Base-by-base conservation (phyloP, 1,140 invertebrate genomes). In the Drosophila nasuta region DNA sequence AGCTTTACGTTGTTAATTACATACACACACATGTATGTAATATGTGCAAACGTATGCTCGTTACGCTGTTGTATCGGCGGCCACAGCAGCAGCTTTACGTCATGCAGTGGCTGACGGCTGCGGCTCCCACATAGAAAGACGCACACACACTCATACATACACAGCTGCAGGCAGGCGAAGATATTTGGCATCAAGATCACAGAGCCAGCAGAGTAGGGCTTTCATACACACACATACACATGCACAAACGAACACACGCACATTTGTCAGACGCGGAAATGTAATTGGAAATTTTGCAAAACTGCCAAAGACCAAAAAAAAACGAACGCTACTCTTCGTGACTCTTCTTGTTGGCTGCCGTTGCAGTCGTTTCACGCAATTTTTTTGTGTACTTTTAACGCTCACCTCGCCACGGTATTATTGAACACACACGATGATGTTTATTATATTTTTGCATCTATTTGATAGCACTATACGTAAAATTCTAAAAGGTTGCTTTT, bases 101-200 rank as follows among this genome's bases (percentile, higher is more conserved):
- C 83, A 87, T 87, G 82, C 83, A 83, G 48, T 65, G 46, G 66
- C 73, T 68, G 54, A 69, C 66, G 66, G 63, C 72, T 70, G 66
- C 58, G 73, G 73, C 82, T 74, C 83, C 80, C 83, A 89, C 82
- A 82, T 80, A 88, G 46, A 79, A 66, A 62, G 54, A 70, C 72
- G 75, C 35, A 58, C 72, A 79, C 41, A 58, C 65, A 64, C 62
- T 45, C 30, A 73, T 41, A 20, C 51, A 64, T 51, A 28, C 63
- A 77, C 77, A 69, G n/a, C 69, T 67, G 68, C 79, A 77, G 62
- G 71, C 70, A 60, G 33, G 60, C 66, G 30, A 57, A 57, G 54
- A 57, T 17, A 56, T 56, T 56, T 56, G 33, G 33, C 52, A 17
- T 56, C 33, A 6, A 33, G 6, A 33, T 6, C 33, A 25, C 20